Evolutionary conservation across 2,113 vertebrate genomes (phyloP), one percentile per base, ranked within the genome.

Genomic region (Turnix velox): DNA sequence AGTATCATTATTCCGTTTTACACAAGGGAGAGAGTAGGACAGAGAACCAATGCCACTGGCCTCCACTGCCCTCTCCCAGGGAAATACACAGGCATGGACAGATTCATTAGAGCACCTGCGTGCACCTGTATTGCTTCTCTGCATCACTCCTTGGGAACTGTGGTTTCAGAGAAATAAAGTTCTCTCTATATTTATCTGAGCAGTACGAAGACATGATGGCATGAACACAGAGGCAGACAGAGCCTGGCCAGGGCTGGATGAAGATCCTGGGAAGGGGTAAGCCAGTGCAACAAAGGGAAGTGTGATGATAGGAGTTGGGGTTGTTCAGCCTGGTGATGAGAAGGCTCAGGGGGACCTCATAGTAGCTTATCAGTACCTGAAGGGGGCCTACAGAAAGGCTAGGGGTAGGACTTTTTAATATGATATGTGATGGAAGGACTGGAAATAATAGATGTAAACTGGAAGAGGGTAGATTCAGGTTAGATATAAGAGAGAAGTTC

Each of bases 1-100:
- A 85, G 51, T 88, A 59, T 90, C 67, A 83, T 94, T 94, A 93
- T 94, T 90, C 63, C 78, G 19, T 77, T 92, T 90, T 95, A 86
- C 35, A 66, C 18, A 14, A 14, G 19, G 46, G 30, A 95, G 59
- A 90, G 95, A 93, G 57, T 85, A 92, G 85, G 67, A 95, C 82
- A 92, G 71, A 83, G 75, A 83, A 65, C 75, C 88, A 59, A 59
- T 57, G 39, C 42, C 85, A 83, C 39, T 88, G 79, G 63, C 66
- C 90, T 58, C 59, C 13, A 6, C 48, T 90, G 76, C 63, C 76
- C 71, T 94, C 87, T 95, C 59, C 46, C 52, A 77, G 42, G 59
- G 67, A 93, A 90, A 80, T 67, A 74, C 10, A 25, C 24, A 77
- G 51, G 71, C 57, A 46, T 0, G 2, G 48, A 62, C 0, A 5